Conservation (phyloP, 2,113 vertebrate species). For the Camelus bactrianus region DNA sequence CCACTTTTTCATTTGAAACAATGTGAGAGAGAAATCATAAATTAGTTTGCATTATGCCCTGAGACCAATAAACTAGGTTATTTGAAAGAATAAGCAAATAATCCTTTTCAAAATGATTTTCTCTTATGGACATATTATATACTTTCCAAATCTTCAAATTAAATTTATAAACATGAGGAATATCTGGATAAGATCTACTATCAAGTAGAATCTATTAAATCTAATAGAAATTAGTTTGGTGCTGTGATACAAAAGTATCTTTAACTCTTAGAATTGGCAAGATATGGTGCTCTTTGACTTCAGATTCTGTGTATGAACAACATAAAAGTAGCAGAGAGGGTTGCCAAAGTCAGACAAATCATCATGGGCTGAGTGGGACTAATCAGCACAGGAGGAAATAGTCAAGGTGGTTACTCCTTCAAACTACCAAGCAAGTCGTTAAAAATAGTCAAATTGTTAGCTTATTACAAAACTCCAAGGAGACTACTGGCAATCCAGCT, state of each 20-base stretch:
- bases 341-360: neutral
- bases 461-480: neutral
- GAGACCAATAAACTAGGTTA: neutral
- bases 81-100: slow-evolving; percentile 32
- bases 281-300: neutral
- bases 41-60: neutral
- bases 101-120: neutral
- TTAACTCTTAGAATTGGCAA: neutral
- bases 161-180: slow-evolving; percentile 11
- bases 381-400: neutral
- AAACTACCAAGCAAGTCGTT: neutral
- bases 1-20: slow-evolving; percentile 26
- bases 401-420: neutral
- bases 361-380: neutral
- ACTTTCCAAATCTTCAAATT: slow-evolving; percentile 19
- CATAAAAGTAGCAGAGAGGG: neutral
- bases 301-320: neutral
- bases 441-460: neutral
- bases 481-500: neutral
- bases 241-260: neutral
- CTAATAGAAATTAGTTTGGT: neutral
- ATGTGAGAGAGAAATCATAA: slow-evolving; percentile 13
- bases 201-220: neutral
- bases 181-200: neutral
- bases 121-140: neutral